Base-by-base conservation (phyloP, 1,140 invertebrate genomes). In the Pogonomyrmex barbatus region DNA sequence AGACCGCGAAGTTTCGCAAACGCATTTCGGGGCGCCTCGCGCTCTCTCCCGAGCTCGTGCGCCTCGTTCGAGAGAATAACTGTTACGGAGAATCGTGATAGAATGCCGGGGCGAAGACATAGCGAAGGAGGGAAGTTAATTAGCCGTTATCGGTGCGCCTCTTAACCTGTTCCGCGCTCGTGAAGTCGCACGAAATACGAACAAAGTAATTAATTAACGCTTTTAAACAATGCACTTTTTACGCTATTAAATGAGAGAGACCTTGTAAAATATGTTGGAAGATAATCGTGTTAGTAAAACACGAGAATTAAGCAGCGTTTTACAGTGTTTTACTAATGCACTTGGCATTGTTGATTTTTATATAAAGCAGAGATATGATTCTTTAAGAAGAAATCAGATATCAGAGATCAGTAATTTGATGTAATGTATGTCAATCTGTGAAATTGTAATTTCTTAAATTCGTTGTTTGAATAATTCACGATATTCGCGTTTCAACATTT, bases 121-220 rank as follows among this genome's bases (percentile, higher is more conserved):
- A 36, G 30, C 39, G 56, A 88, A 62, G 73, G 73, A 54, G 70
- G 56, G 56, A 83, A 83, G 45, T 89, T 89, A 89, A 89, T 89
- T 89, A 87, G 73, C 77, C 33, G 71, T 87, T 87, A 89, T 76
- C 58, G 33, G 33, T 52, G 30, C 75, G 79, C 14, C 33, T 56
- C 58, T 62, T 42, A 45, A 4, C 58, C 50, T 73, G 10, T 71
- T 82, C 78, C 33, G 67, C 67, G 45, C 54, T 75, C 68, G n/a
- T 62, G 45, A 2, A 42, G 58, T 47, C 42, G 42, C 58, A 50
- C 56, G 42, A 60, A 75, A 73, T 75, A 54, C n/a, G 68, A 70
- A 70, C 63, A 17, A 52, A 60, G 56, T 75, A 75, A 83, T 83
- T 62, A 83, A 75, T 75, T 75, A 17, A 60, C 4, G 56, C 56